A percentile compares a stretch with the other conserved stretches of the same genome.
phyloP scores from a whole-genome alignment of 2,113 vertebrate genomes.

The Cheilinus undulatus region DNA sequence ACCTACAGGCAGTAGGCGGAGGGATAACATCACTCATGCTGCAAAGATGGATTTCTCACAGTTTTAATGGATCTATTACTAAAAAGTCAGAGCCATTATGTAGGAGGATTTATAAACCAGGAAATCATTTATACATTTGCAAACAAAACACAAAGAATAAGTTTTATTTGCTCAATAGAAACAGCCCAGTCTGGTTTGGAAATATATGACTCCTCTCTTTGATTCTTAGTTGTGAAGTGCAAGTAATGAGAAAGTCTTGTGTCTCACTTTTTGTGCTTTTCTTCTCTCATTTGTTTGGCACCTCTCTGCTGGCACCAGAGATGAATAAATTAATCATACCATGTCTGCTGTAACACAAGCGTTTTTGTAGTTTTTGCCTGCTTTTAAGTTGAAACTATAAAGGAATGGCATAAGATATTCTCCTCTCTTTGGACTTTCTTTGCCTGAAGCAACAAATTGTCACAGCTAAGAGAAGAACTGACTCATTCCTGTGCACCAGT shows the following conservation, averaged over 20 bases:
- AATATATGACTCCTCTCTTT: slow-evolving; percentile 30
- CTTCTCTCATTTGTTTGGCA: slow-evolving; percentile 57
- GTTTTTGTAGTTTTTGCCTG: slow-evolving; percentile 1
- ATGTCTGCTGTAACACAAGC: slow-evolving; percentile 40
- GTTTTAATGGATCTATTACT: slow-evolving; percentile 12
- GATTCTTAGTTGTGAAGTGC: slow-evolving; percentile 44
- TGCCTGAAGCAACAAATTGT: slow-evolving; percentile 60
- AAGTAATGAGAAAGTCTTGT: slow-evolving; percentile 41
- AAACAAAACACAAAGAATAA: slow-evolving; percentile 45
- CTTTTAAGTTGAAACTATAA: slow-evolving; percentile 23
- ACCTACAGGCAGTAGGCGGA: slow-evolving; percentile 41
- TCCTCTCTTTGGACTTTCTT: slow-evolving; percentile 31
- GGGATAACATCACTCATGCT: slow-evolving; percentile 36
- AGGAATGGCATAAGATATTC: slow-evolving; percentile 27
- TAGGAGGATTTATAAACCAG: slow-evolving; percentile 38
- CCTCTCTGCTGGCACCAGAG: slow-evolving; percentile 56
- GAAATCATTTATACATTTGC: slow-evolving; percentile 56
- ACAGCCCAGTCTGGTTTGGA: slow-evolving; percentile 22
- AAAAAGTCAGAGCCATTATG: slow-evolving; percentile 9
- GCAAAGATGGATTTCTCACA: slow-evolving; percentile 10
- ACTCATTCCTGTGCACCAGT: slow-evolving; percentile 45
- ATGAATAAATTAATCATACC: slow-evolving; percentile 67
- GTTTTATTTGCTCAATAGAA: slow-evolving; percentile 38
- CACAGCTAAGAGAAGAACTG: slow-evolving; percentile 47
- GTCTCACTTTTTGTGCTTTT: slow-evolving; percentile 48